These are phyloP conservation scores for Pristionchus entomophagus DNA, from an alignment of 2,888 invertebrate species.

Conservation along the genomic window DNA sequence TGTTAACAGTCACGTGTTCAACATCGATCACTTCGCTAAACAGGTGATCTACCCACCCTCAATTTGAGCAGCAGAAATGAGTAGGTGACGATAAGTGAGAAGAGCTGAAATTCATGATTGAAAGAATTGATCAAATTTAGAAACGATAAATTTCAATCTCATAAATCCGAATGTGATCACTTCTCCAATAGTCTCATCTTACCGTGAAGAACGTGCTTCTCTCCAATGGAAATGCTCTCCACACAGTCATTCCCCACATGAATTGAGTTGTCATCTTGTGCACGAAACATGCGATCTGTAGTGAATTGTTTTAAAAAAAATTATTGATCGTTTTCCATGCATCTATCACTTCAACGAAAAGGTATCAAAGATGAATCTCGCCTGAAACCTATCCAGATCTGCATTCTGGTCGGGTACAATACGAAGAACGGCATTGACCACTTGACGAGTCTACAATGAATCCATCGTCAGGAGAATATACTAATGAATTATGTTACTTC, in stretches of 20 bases:
- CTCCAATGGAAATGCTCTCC: conserved; percentile 74
- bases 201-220: conserved; percentile 75
- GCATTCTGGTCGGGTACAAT: conserved; percentile 72
- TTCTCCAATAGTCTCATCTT: too few species aligned
- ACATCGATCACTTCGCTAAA: neutral
- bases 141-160: neutral
- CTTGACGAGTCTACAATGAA: conserved; percentile 68
- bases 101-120: conserved; percentile 63
- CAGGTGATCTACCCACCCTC: conserved; percentile 60
- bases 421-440: conserved; percentile 69
- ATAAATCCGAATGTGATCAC: neutral
- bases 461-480: neutral
- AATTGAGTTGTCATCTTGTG: conserved; percentile 75
- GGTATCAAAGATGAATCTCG: conserved; percentile 38
- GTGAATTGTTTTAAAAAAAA: neutral
- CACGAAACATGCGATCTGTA: conserved; percentile 73
- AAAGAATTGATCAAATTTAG: too few species aligned
- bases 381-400: conserved; percentile 71
- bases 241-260: conserved; percentile 75
- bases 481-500: too few species aligned
- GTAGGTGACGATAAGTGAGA: conserved; percentile 73
- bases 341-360: too few species aligned
- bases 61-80: conserved; percentile 72
- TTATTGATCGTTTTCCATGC: neutral
- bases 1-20: neutral